A percentile compares a stretch with the other conserved stretches of the same genome.
Evolutionary conservation across 1,140 invertebrate species (phyloP).

Genomic region (Apis florea): DNA sequence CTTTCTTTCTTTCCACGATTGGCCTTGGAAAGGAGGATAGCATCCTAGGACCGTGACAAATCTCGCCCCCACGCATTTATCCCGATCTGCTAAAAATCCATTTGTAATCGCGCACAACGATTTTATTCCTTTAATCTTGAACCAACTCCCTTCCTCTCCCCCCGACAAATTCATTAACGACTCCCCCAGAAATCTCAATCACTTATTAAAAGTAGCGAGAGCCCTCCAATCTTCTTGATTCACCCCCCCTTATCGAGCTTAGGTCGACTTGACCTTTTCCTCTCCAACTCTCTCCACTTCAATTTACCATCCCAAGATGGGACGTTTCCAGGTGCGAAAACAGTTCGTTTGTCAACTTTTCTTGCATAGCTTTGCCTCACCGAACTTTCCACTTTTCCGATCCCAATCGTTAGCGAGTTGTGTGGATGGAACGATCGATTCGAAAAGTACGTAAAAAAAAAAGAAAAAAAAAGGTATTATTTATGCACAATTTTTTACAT

Average conservation of each 20-base stretch:
- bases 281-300: background rate
- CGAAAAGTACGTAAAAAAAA: no score
- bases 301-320: conserved; percentile 9
- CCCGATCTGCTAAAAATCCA: no score
- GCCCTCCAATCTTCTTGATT: conserved; percentile 28
- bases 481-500: no score
- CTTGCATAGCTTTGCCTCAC: background rate
- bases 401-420: background rate
- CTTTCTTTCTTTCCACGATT: background rate
- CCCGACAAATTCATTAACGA: conserved; percentile 62
- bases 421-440: no score
- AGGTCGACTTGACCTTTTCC: background rate
- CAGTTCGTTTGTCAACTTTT: background rate
- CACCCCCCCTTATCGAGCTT: conserved; percentile 20
- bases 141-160: no score
- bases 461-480: no score
- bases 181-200: conserved; percentile 45
- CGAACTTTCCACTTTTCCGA: background rate
- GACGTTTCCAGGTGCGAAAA: background rate
- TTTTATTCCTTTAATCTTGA: conserved; percentile 1
- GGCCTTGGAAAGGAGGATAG: background rate
- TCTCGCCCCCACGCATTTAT: no score
- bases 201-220: conserved; percentile 65
- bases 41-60: background rate
- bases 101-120: no score